Conservation (phyloP, 1,140 invertebrate genomes). For the Heliconius hermathena region DNA sequence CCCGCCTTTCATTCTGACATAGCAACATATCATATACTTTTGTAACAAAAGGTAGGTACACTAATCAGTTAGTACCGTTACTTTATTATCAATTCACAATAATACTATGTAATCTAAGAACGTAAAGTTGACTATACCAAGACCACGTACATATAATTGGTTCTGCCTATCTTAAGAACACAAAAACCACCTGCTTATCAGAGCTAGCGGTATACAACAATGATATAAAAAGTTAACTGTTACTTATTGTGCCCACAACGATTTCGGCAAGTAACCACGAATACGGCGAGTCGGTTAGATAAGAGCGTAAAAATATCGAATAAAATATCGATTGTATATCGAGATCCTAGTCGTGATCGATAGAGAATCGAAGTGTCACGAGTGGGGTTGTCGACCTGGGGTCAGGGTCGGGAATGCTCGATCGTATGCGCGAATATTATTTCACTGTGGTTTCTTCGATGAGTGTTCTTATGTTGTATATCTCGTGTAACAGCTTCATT, state of each 20-base stretch:
- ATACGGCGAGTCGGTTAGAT: conserved; percentile 71
- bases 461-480: conserved; percentile 75
- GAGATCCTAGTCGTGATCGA: conserved; percentile 78
- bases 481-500: conserved; percentile 72
- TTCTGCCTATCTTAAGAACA: conserved; percentile 37
- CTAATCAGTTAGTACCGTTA: conserved; percentile 2
- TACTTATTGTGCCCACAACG: conserved; percentile 63
- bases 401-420: conserved; percentile 74
- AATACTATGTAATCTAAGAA: conserved; percentile 16
- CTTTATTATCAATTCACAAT: conserved; percentile 11
- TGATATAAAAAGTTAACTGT: conserved; percentile 70
- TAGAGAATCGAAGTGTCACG: conserved; percentile 80
- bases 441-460: conserved; percentile 66
- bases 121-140: conserved; percentile 27
- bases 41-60: background rate
- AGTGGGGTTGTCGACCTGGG: conserved; percentile 66
- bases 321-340: conserved; percentile 67
- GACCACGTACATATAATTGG: conserved; percentile 42
- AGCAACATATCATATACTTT: background rate
- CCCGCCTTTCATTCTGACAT: background rate
- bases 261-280: conserved; percentile 61
- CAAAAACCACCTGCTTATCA: conserved; percentile 68
- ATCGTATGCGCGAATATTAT: conserved; percentile 73
- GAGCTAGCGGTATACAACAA: conserved; percentile 67
- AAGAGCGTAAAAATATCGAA: conserved; percentile 76